These are phyloP conservation scores for Scolopax bukidnonensis DNA, from an alignment of 2,797 vertebrate species.

Conservation along the genomic window DNA sequence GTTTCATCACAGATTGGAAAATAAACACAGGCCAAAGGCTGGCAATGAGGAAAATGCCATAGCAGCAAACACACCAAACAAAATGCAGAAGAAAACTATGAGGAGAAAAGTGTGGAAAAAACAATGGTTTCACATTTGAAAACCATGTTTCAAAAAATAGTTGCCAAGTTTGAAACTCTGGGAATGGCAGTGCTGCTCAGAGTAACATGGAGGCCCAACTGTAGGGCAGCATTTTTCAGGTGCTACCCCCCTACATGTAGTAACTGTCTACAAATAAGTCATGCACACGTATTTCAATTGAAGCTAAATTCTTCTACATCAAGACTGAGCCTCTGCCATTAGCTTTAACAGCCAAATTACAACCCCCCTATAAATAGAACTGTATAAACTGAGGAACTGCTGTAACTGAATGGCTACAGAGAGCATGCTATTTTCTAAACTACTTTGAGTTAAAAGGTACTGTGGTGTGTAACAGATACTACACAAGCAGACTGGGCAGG, in stretches of 20 bases:
- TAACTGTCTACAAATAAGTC: not conserved
- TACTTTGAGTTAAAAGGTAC: not conserved
- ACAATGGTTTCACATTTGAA: not conserved
- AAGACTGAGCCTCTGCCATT: not conserved
- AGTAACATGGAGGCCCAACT: not conserved
- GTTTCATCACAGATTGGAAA: not conserved
- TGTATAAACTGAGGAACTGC: not conserved
- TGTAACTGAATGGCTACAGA: not conserved
- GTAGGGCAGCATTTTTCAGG: not conserved
- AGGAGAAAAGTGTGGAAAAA: not conserved
- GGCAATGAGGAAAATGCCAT: not conserved
- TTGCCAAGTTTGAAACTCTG: not conserved
- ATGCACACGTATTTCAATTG: not conserved
- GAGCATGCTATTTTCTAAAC: not conserved
- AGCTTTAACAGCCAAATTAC: conserved; percentile 3
- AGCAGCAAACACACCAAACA: not conserved
- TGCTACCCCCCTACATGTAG: not conserved
- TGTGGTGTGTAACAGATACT: not conserved
- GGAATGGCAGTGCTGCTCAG: not conserved
- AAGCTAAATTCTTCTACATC: not conserved
- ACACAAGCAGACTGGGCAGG: not conserved
- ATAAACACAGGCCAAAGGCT: not conserved
- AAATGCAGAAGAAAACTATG: not conserved
- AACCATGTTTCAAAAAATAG: not conserved
- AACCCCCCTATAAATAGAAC: not conserved